Percentiles rank a stretch among this genome's conserved stretches.
Conservation (phyloP, 1,140 invertebrate genomes). For the Dendrolimus punctatus region DNA sequence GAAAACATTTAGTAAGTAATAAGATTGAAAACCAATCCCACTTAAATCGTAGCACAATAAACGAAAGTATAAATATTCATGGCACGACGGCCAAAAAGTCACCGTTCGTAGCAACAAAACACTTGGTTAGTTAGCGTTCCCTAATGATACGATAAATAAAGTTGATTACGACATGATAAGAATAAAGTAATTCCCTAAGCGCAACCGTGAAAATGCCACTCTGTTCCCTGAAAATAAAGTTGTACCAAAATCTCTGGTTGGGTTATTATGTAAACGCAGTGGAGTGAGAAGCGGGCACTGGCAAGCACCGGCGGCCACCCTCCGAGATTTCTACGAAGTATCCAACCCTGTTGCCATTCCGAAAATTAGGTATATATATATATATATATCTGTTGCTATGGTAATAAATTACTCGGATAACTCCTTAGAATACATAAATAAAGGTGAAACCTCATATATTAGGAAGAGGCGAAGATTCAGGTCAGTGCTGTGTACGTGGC, state of each 20-base stretch:
- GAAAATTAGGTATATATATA: background rate
- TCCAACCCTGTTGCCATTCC: background rate
- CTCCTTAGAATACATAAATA: too few relatives aligned
- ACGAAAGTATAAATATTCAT: background rate
- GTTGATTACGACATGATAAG: conserved; percentile 6
- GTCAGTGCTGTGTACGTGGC: too few relatives aligned
- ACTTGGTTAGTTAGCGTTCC: too few relatives aligned
- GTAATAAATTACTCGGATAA: too few relatives aligned
- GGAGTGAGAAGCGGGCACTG: background rate
- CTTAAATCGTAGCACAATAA: too few relatives aligned
- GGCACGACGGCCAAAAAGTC: background rate
- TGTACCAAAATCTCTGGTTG: conserved; percentile 3
- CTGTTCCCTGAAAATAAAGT: conserved; percentile 12
- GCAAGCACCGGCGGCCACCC: background rate
- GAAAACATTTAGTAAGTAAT: too few relatives aligned
- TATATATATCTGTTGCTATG: too few relatives aligned
- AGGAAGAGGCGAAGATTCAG: too few relatives aligned
- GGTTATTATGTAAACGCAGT: conserved; percentile 10
- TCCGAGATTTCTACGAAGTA: background rate
- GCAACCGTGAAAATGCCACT: conserved; percentile 8
- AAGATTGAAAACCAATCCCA: too few relatives aligned
- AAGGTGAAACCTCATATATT: too few relatives aligned
- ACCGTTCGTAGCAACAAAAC: background rate
- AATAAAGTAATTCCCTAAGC: conserved; percentile 10
- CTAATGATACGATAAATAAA: conserved; percentile 2